phyloP scores from a whole-genome alignment of 2,113 vertebrate species.

The Carlito syrichta region DNA sequence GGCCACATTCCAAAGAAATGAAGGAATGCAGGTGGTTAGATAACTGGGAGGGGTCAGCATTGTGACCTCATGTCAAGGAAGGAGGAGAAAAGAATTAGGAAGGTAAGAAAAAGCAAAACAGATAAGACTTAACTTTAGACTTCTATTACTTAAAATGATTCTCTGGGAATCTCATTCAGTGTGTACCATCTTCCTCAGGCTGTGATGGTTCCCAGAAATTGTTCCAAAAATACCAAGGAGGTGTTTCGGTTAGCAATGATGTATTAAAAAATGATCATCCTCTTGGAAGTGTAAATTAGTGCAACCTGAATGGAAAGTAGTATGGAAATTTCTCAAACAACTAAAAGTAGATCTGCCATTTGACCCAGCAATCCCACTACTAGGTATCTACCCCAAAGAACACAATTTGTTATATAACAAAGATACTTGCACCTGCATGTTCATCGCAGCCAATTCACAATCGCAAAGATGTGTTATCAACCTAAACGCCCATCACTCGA shows the following conservation, averaged over 20 bases:
- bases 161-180: background rate
- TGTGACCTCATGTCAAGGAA: background rate
- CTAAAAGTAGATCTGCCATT: too few relatives aligned
- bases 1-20: conserved; percentile 50
- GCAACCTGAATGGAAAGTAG: too few relatives aligned
- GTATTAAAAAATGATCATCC: background rate
- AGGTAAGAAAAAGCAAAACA: conserved; percentile 9
- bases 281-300: too few relatives aligned
- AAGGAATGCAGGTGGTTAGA: background rate
- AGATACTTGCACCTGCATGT: too few relatives aligned
- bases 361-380: too few relatives aligned
- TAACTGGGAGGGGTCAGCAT: background rate
- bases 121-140: background rate
- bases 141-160: background rate
- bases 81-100: background rate
- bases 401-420: too few relatives aligned
- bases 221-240: background rate
- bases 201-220: background rate
- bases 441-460: too few relatives aligned
- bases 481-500: too few relatives aligned
- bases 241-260: background rate
- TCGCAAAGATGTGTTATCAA: too few relatives aligned
- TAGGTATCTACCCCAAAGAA: too few relatives aligned
- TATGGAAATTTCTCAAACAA: too few relatives aligned
- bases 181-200: background rate